These are phyloP conservation scores for Reinhardtius hippoglossoides DNA, from an alignment of 2,113 vertebrate species.

Conservation along the genomic window DNA sequence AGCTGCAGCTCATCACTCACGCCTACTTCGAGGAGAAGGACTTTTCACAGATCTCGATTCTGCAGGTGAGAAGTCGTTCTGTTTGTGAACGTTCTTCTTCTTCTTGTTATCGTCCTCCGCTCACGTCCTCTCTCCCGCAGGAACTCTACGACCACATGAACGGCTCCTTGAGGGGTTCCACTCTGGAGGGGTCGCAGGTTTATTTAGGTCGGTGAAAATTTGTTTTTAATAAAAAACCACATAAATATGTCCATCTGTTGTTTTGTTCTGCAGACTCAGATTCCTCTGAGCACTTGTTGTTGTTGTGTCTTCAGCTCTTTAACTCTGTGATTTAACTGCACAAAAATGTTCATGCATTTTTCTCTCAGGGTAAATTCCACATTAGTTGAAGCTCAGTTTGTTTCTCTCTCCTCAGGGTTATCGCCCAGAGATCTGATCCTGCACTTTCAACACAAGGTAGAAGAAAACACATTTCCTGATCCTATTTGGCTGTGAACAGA, in stretches of 20 bases:
- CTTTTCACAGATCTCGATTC: slow-evolving; percentile 97
- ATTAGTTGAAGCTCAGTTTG: neutral
- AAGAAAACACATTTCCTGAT: neutral
- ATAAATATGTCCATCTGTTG: too few relatives aligned
- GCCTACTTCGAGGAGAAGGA: slow-evolving; percentile 99
- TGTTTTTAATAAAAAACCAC: too few relatives aligned
- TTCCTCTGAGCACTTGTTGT: neutral
- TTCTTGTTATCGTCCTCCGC: neutral
- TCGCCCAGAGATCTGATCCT: slow-evolving; percentile 97
- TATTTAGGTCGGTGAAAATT: slow-evolving; percentile 86
- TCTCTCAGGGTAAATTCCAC: too few relatives aligned
- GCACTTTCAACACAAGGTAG: slow-evolving; percentile 97
- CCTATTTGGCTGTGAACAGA: neutral
- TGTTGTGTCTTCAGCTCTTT: neutral
- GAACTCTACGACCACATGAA: slow-evolving; percentile 99
- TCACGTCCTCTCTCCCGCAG: slow-evolving; percentile 68
- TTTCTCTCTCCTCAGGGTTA: slow-evolving; percentile 82
- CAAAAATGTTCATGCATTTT: too few relatives aligned
- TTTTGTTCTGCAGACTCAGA: too few relatives aligned
- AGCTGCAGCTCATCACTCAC: slow-evolving; percentile 97
- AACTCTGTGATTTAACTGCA: too few relatives aligned
- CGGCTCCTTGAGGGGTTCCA: slow-evolving; percentile 87
- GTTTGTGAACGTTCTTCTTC: neutral
- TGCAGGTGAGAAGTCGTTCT: slow-evolving; percentile 86
- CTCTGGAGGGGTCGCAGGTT: slow-evolving; percentile 92